Base-by-base conservation (phyloP, 1,140 invertebrate species). In the Drosophila nasuta region DNA sequence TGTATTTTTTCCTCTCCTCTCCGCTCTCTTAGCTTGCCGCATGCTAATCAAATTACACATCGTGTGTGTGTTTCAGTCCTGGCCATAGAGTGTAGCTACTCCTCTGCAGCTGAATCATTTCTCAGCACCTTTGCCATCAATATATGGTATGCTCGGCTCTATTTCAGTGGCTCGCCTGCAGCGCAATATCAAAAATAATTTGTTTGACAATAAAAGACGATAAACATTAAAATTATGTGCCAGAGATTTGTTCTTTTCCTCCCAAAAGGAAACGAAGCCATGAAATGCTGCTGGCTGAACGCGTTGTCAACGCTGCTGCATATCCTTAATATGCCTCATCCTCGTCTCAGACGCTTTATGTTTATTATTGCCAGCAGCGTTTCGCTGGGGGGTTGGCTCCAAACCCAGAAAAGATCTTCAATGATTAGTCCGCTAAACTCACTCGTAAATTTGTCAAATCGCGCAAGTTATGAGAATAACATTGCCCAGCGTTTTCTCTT, bases 201-300 rank as follows among this genome's bases (percentile, higher is more conserved):
- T 91, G 89, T 89, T 91, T 91, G 89, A 91, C 89, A 91, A 91
- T 91, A 91, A 91, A 91, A 91, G 89, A 91, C 82, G 89, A 91
- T 91, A 91, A 91, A 91, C 89, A 91, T 91, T 89, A 91, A 89
- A 91, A 91, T 91, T 89, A 91, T 91, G 85, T 89, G 68, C 75
- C 71, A 81, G 80, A 83, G 74, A 86, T 86, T 85, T 85, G 8
- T 38, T 20, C 17, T 85, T 85, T 7, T 28, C 20, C 20, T 25
- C 15, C 17, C 25, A 49, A 51, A 25, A 30, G 33, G 13, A 17
- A 43, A 25, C 20, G 20, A 25, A 25, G 20, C 20, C 20, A 25
- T 25, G 20, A 25, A 25, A 25, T 25, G 20, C 20, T 25, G 20
- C 20, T 25, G 20, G 20, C 49, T 28, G 13, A 43, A 54, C 38